phyloP scores from a whole-genome alignment of 1,140 invertebrate species.

The Episyrphus balteatus region DNA sequence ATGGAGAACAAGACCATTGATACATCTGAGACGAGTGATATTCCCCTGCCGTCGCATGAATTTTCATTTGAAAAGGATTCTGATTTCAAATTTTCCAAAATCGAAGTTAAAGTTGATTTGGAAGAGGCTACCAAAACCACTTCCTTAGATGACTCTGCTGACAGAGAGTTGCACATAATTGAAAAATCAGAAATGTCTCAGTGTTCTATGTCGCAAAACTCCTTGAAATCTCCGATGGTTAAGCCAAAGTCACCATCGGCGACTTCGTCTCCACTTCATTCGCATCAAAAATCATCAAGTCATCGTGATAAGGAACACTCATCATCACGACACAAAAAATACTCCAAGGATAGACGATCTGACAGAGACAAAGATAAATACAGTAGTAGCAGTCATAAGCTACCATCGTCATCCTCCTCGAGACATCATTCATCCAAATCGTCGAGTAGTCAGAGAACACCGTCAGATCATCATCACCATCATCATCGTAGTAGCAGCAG shows the following conservation, averaged over 20 bases:
- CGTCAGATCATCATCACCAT: conserved; percentile 12
- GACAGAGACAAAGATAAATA: conserved; percentile 15
- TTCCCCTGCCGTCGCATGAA: too few species aligned
- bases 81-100: not conserved
- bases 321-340: conserved; percentile 21
- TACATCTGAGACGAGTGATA: too few species aligned
- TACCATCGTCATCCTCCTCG: conserved; percentile 13
- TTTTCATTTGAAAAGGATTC: too few species aligned
- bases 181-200: not conserved
- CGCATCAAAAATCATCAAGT: not conserved
- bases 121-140: not conserved
- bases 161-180: not conserved
- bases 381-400: conserved; percentile 19
- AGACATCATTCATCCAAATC: conserved; percentile 17
- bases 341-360: conserved; percentile 12
- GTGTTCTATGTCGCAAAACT: too few species aligned
- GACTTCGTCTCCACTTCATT: not conserved
- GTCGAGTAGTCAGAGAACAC: conserved; percentile 15
- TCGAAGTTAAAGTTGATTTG: not conserved
- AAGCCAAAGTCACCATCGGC: too few species aligned
- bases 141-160: not conserved
- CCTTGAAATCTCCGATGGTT: too few species aligned
- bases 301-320: conserved; percentile 3
- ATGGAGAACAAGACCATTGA: too few species aligned
- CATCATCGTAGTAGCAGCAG: conserved; percentile 8